Percentiles rank a stretch among this genome's conserved stretches.
These are phyloP conservation scores for Lasioglossum vierecki DNA, from an alignment of 2,888 invertebrate species.

Conservation along the genomic window DNA sequence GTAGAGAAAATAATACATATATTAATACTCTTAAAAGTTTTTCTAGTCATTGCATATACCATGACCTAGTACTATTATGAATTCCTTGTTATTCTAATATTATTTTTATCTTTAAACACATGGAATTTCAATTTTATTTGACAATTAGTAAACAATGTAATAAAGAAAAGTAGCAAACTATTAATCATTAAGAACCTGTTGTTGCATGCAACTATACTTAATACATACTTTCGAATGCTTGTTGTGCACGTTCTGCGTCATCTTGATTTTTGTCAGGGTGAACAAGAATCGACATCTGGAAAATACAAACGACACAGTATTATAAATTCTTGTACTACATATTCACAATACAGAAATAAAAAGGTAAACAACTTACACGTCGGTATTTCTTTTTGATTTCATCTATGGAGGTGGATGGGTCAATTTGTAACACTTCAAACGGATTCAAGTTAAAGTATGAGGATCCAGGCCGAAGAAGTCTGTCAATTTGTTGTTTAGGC, in stretches of 20 bases:
- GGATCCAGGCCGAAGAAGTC: slow-evolving; percentile 97
- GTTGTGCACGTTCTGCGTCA: slow-evolving; percentile 96
- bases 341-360: neutral
- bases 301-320: slow-evolving; percentile 33
- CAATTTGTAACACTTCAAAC: slow-evolving; percentile 95
- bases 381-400: slow-evolving; percentile 98
- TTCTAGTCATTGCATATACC: no score
- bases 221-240: slow-evolving; percentile 91
- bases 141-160: neutral
- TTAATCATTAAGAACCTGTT: neutral
- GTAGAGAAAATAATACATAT: no score
- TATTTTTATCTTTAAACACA: neutral
- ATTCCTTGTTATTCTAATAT: neutral
- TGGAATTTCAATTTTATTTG: neutral
- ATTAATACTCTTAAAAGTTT: no score
- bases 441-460: slow-evolving; percentile 99
- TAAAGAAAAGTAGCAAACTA: neutral
- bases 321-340: neutral
- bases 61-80: neutral
- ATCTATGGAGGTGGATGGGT: slow-evolving; percentile 94
- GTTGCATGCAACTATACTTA: neutral
- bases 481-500: slow-evolving; percentile 98
- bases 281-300: slow-evolving; percentile 95
- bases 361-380: slow-evolving; percentile 85
- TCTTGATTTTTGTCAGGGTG: slow-evolving; percentile 99